A percentile compares a stretch with the other conserved stretches of the same genome.
Evolutionary conservation across 2,113 vertebrate genomes (phyloP).

Genomic region (Sclerurus mexicanus): DNA sequence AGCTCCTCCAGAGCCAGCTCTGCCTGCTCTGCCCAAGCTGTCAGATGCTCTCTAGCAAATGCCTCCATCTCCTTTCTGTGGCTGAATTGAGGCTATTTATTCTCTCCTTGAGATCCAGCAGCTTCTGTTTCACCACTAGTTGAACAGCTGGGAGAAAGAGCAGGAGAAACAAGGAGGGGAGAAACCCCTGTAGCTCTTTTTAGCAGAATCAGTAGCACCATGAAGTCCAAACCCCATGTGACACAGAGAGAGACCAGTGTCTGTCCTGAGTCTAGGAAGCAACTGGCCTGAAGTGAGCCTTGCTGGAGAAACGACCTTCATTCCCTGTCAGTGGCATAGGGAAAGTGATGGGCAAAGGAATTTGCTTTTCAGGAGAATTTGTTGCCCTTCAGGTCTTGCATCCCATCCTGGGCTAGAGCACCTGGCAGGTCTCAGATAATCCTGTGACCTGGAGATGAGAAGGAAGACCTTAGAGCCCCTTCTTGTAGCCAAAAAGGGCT

Average conservation of each 20-base stretch:
- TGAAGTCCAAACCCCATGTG: rapidly evolving
- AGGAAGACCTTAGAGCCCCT: neutral
- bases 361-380: neutral
- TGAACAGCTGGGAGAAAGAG: neutral
- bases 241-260: neutral
- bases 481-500: neutral
- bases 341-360: neutral
- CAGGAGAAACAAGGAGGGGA: neutral
- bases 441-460: neutral
- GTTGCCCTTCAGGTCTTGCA: neutral
- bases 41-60: conserved; percentile 53
- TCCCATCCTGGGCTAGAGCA: neutral
- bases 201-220: neutral
- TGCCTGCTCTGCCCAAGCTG: conserved; percentile 37
- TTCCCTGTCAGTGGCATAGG: no score
- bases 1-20: conserved; percentile 45
- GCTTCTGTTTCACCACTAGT: neutral
- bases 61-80: conserved; percentile 19
- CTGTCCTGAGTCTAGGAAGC: neutral
- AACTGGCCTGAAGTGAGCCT: rapidly evolving
- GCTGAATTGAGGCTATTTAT: conserved; percentile 6
- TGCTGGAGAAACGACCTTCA: neutral
- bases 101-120: neutral
- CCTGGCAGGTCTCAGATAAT: neutral
- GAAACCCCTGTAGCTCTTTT: neutral